Conservation (phyloP, 2,888 invertebrate species). For the Chaitophorus viminalis region DNA sequence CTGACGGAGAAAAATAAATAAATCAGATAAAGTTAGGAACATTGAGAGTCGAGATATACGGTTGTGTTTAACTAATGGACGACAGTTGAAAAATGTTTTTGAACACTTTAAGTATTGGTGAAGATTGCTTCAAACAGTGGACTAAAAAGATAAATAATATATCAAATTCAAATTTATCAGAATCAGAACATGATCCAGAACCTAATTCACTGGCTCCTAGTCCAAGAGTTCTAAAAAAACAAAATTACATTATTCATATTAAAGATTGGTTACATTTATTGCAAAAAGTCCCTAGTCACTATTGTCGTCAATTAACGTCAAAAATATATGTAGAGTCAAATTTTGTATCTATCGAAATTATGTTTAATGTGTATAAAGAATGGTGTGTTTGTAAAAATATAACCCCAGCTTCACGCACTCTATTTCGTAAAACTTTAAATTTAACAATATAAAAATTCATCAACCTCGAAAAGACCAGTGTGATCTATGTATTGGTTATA, state of each 20-base stretch:
- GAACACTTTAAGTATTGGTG: neutral
- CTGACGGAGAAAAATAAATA: neutral
- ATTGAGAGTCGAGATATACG: neutral
- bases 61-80: neutral
- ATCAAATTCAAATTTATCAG: neutral
- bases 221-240: neutral
- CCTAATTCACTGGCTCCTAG: neutral
- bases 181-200: neutral
- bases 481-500: neutral
- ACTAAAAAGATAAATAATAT: neutral
- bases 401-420: no score
- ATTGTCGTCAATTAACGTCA: no score
- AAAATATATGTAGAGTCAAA: neutral
- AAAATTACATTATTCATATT: neutral
- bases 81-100: neutral
- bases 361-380: no score
- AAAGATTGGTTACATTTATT: constrained; percentile 10
- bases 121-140: neutral
- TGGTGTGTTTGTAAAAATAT: no score
- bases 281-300: neutral
- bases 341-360: neutral
- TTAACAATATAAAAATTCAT: neutral
- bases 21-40: neutral
- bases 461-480: neutral
- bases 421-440: neutral